Conservation (phyloP, 2,797 vertebrate species). For the Florisuga fusca region DNA sequence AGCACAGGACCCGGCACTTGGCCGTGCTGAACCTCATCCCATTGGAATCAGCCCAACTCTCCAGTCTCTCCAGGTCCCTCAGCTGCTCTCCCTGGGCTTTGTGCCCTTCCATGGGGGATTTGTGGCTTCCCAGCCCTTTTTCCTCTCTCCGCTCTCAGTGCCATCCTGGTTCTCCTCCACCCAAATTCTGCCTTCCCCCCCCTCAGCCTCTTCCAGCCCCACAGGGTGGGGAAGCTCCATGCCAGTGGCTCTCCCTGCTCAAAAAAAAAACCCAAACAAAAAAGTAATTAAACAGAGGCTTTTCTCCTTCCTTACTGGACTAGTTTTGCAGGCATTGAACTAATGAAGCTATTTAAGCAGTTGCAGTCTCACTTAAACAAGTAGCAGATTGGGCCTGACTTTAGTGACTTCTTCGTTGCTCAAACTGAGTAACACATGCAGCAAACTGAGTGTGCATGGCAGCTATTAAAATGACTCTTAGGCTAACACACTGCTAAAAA, state of each 20-base stretch:
- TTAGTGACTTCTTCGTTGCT: background rate
- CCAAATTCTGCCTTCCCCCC: background rate
- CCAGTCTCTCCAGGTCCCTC: too few species aligned
- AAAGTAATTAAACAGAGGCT: background rate
- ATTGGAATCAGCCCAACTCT: too few species aligned
- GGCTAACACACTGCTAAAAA: background rate
- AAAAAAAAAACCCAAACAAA: background rate
- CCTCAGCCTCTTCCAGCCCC: too few species aligned
- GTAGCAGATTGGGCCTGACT: background rate
- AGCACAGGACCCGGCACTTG: too few species aligned
- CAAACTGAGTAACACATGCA: background rate
- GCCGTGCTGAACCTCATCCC: too few species aligned
- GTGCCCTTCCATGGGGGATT: fast-evolving
- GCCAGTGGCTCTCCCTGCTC: background rate
- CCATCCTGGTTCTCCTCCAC: background rate
- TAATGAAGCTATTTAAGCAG: background rate
- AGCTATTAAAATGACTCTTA: background rate
- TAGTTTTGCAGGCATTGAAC: background rate
- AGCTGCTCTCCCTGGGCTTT: too few species aligned
- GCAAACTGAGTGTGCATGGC: background rate
- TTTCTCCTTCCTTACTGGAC: background rate
- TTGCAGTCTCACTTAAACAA: background rate
- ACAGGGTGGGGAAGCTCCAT: too few species aligned
- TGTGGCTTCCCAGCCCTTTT: background rate
- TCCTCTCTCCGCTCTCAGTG: too few species aligned